These are phyloP conservation scores for Cotesia chilonis DNA, from an alignment of 1,140 invertebrate genomes.

Conservation along the genomic window DNA sequence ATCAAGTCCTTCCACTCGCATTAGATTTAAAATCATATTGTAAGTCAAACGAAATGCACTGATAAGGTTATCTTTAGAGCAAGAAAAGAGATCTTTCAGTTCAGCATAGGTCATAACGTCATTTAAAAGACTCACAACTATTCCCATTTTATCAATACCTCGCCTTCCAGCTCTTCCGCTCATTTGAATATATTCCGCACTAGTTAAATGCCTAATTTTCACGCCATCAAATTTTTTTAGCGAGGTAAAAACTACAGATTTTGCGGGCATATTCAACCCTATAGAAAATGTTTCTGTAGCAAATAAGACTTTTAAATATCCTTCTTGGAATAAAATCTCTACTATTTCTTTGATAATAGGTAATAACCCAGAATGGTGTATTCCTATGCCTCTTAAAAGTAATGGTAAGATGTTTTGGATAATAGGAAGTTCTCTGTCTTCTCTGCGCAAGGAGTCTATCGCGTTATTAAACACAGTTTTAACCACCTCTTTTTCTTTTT, in stretches of 20 bases:
- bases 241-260: constrained; percentile 96
- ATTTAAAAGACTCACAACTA: no score
- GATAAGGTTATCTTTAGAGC: constrained; percentile 96
- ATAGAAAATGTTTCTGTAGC: constrained; percentile 99
- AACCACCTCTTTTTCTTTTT: no score
- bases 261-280: constrained; percentile 99
- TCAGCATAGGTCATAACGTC: no score
- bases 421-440: no score
- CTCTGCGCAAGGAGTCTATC: no score
- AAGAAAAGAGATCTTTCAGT: no score
- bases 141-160: constrained; percentile 97
- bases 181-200: constrained; percentile 99
- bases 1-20: constrained; percentile 98
- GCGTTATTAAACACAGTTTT: constrained; percentile 99
- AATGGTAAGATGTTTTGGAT: constrained; percentile 95
- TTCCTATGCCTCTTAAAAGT: constrained; percentile 94
- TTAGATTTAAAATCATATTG: constrained; percentile 98
- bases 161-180: constrained; percentile 96
- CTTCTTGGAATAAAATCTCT: constrained; percentile 98
- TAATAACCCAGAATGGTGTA: constrained; percentile 96
- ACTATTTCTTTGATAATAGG: constrained; percentile 99
- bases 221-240: constrained; percentile 98
- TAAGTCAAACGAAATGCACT: constrained; percentile 99
- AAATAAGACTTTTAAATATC: constrained; percentile 96
- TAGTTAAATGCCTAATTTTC: constrained; percentile 91